Evolutionary conservation across 2,797 vertebrate species (phyloP), one percentile per base, ranked within the genome.

Genomic region (Helicolenus hilgendorfi): DNA sequence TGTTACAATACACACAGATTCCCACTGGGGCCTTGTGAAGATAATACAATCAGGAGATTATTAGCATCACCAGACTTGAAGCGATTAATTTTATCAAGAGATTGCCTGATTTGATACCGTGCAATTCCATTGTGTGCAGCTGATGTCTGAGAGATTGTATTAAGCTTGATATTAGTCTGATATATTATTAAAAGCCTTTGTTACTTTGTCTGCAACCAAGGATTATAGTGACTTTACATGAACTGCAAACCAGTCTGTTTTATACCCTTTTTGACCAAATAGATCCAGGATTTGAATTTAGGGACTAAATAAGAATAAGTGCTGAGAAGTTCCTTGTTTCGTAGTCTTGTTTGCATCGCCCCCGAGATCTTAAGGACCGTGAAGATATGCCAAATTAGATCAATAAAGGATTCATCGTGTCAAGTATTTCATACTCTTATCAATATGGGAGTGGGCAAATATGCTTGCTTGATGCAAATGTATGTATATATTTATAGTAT

Each of bases 1-100:
- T 77, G 60, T 64, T 85, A 83, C 72, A 88, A 89, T 79, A 77
- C 58, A 81, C 63, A 29, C 64, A 82, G 58, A 81, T 78, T 86
- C 87, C 87, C 90, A 88, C 77, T 69, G 77, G 79, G 85, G 55
- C 49, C 79, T 72, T 81, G 36, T 65, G 84, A 83, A 86, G 86
- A 90, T 92, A 83, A 93, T 87, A 85, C 87, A 90, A 89, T 93
- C 81, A 93, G 73, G 33, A 90, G 83, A 95, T 94, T 87, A 92
- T 92, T 94, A 89, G 88, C 72, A 81, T 93, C 81, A 64, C 77
- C 88, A 89, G 86, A 90, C 56, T 83, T 80, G 71, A 89, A 90
- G 91, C 68, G 72, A 93, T 96, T 93, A 77, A 89, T 88, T 92
- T 89, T 72, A 86, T 91, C 89, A 88, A 89, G 87, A 89, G 90